Base-by-base conservation (phyloP, 2,888 invertebrate genomes). In the Scaptomyza tumidula region DNA sequence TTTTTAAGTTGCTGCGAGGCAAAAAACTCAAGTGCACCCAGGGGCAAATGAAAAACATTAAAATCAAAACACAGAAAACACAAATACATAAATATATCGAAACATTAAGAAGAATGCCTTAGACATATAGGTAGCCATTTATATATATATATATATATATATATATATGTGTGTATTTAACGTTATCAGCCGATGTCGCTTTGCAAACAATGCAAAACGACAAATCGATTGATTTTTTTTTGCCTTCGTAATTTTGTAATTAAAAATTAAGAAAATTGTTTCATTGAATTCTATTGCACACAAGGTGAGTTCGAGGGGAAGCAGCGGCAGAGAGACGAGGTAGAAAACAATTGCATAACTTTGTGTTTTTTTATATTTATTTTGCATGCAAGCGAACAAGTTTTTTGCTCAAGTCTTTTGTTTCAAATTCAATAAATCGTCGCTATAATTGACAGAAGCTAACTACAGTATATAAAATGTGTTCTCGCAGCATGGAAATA, bases 361-460 rank as follows among this genome's bases (percentile, higher is more conserved):
- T 13, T 35, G 2, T 33, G 1, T 35, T 35, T 3, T 35, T 35
- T 83, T 81, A 86, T 46, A 55, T 82, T 86, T n/a, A n/a, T n/a
- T 82, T 79, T 67, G 83, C 73, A 72, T 79, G 64, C 57, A 49
- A 24, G 13, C 48, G 60, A 67, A 60, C 80, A 74, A 86, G 81
- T 86, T 81, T 76, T 65, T 68, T 74, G 74, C 44, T 62, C 24
- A 71, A 76, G 73, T 86, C 83, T 81, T 80, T 81, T 80, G 71
- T 83, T 86, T 82, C 48, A 61, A 48, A 49, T 75, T 68, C 72
- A 60, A 82, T 73, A 69, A 69, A 73, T 63, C 49, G 57, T 46
- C 14, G 37, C 48, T 60, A 37, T 39, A 61, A 68, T 58, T 56
- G 56, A 75, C 59, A 53, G 49, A 45, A 44, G 44, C 46, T 31